These are phyloP conservation scores for Urocitellus parryii DNA, from an alignment of 2,113 vertebrate genomes.

Conservation along the genomic window DNA sequence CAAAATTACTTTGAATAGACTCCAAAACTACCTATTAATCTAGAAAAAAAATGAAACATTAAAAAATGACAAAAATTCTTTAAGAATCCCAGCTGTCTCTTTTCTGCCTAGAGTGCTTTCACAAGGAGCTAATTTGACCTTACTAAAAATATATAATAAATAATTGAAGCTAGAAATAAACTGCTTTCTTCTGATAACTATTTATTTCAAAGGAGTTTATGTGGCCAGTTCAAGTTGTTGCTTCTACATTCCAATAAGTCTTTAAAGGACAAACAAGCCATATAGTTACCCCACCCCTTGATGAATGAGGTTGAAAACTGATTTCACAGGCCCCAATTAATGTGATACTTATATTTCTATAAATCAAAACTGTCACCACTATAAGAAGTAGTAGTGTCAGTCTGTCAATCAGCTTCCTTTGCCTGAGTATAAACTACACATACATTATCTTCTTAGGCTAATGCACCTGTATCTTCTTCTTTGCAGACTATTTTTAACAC, in stretches of 20 bases:
- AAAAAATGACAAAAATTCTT: slow-evolving; percentile 47
- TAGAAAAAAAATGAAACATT: slow-evolving; percentile 60
- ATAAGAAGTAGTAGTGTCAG: background rate
- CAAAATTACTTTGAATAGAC: slow-evolving; percentile 42
- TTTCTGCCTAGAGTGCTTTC: background rate
- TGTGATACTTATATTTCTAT: background rate
- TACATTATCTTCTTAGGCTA: background rate
- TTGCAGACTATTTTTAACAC: background rate
- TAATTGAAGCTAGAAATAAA: slow-evolving; percentile 60
- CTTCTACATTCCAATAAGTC: background rate
- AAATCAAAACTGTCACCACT: background rate
- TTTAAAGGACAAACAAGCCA: background rate
- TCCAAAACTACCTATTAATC: slow-evolving; percentile 27
- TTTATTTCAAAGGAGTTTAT: slow-evolving; percentile 27
- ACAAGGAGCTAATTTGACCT: slow-evolving; percentile 35
- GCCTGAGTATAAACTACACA: accelerated
- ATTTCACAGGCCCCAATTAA: background rate
- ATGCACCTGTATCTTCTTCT: background rate
- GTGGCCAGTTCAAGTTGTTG: background rate
- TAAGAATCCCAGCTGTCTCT: slow-evolving; percentile 55
- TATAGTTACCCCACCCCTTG: background rate
- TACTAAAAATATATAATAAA: slow-evolving; percentile 64
- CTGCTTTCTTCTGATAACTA: slow-evolving; percentile 31
- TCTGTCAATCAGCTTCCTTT: background rate
- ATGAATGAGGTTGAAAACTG: background rate